These are phyloP conservation scores for Phyllostomus hastatus DNA, from an alignment of 2,113 vertebrate genomes.

Conservation along the genomic window DNA sequence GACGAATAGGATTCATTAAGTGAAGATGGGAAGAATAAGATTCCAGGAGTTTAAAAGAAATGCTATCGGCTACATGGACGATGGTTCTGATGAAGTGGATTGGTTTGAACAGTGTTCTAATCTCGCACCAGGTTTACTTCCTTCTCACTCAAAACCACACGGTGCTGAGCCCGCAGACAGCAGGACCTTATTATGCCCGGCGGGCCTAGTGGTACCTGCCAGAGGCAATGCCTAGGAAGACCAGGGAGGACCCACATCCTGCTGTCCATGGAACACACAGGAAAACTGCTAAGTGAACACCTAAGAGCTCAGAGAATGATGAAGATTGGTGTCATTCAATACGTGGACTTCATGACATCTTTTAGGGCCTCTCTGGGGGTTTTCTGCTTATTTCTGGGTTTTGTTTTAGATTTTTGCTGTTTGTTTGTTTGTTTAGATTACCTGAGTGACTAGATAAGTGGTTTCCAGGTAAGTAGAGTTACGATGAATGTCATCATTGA, in stretches of 20 bases:
- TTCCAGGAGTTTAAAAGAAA: neutral
- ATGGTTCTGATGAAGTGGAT: neutral
- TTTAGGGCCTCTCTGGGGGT: neutral
- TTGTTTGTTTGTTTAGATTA: neutral
- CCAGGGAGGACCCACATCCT: neutral
- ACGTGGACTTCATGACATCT: neutral
- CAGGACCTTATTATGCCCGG: neutral
- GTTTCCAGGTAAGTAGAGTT: slow-evolving; percentile 4
- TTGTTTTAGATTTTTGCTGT: neutral
- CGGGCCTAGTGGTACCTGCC: neutral
- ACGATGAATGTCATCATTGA: neutral
- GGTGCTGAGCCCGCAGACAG: neutral
- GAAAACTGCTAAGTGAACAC: neutral
- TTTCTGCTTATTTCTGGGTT: neutral
- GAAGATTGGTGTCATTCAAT: neutral
- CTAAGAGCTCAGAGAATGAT: neutral
- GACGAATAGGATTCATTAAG: neutral
- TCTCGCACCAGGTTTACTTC: neutral
- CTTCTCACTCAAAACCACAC: neutral
- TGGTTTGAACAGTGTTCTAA: neutral
- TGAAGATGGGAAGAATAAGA: neutral
- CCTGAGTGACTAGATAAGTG: neutral
- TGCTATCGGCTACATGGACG: neutral
- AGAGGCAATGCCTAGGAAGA: neutral
- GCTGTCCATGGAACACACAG: neutral